These are phyloP conservation scores for Amphipyra tragopoginis DNA, from an alignment of 2,888 invertebrate genomes.

Conservation along the genomic window DNA sequence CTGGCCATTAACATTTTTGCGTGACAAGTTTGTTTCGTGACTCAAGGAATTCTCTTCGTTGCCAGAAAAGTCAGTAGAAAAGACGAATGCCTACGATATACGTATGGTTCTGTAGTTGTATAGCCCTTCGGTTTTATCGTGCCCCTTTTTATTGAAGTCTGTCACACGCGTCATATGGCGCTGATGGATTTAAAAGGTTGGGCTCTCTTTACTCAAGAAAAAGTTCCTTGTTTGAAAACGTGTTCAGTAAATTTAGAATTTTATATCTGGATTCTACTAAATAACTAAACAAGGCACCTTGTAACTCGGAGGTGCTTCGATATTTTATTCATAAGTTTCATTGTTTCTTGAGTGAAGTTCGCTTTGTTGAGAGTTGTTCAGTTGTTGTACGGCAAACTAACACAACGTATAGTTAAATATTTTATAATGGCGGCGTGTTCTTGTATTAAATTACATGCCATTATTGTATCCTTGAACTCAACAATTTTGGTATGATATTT, in stretches of 20 bases:
- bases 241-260: constrained; percentile 21
- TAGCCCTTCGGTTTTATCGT: constrained; percentile 27
- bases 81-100: constrained; percentile 3
- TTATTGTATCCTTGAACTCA: constrained; percentile 45
- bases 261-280: constrained; percentile 26
- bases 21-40: not conserved
- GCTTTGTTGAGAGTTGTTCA: constrained; percentile 51
- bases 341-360: constrained; percentile 54
- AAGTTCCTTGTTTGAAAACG: constrained; percentile 17
- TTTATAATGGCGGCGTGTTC: constrained; percentile 38
- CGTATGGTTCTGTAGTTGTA: constrained; percentile 3
- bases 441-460: constrained; percentile 27
- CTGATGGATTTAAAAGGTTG: constrained; percentile 49
- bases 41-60: constrained; percentile 5
- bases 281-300: constrained; percentile 32
- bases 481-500: constrained; percentile 24
- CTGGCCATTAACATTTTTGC: constrained; percentile 11
- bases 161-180: constrained; percentile 38
- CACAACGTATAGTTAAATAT: constrained; percentile 40
- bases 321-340: constrained; percentile 60
- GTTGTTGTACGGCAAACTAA: constrained; percentile 26
- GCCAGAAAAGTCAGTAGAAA: constrained; percentile 1
- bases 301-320: constrained; percentile 44
- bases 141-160: constrained; percentile 41
- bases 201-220: constrained; percentile 16